phyloP scores from a whole-genome alignment of 2,113 vertebrate species.

The Notechis scutatus region DNA sequence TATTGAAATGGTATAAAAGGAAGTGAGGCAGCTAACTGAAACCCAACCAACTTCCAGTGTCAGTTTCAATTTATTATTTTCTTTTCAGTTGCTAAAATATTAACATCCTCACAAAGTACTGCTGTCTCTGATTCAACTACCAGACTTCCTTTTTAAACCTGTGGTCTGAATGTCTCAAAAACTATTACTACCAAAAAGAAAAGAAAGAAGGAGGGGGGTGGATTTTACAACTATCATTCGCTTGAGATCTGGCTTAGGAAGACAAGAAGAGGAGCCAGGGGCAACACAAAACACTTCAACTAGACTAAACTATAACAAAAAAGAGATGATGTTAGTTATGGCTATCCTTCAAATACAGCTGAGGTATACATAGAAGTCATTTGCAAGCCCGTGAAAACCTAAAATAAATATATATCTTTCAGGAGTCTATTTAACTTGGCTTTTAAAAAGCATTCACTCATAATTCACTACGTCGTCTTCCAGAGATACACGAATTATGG shows the following conservation, averaged over 20 bases:
- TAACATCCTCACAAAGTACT: slow-evolving; percentile 16
- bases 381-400: slow-evolving; percentile 29
- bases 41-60: slow-evolving; percentile 3
- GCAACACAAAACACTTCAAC: slow-evolving; percentile 13
- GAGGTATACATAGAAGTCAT: slow-evolving; percentile 27
- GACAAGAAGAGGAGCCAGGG: slow-evolving; percentile 27
- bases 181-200: slow-evolving; percentile 11
- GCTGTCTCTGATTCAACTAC: slow-evolving; percentile 35
- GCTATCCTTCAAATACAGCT: slow-evolving; percentile 8
- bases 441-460: slow-evolving; percentile 18
- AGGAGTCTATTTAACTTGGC: slow-evolving; percentile 17
- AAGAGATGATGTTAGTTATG: slow-evolving; percentile 29
- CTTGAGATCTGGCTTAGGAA: slow-evolving; percentile 18
- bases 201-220: not conserved
- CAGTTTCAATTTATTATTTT: slow-evolving; percentile 17
- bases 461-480: slow-evolving; percentile 26
- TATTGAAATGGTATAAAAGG: not conserved
- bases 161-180: slow-evolving; percentile 8
- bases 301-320: slow-evolving; percentile 26
- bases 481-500: not conserved
- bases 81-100: not conserved
- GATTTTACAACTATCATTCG: not conserved
- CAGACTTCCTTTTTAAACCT: slow-evolving; percentile 32
- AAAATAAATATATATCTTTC: slow-evolving; percentile 38
- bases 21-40: not conserved